A percentile compares a stretch with the other conserved stretches of the same genome.
Conservation (phyloP, 2,888 invertebrate genomes). For the Microplitis deprimator region DNA sequence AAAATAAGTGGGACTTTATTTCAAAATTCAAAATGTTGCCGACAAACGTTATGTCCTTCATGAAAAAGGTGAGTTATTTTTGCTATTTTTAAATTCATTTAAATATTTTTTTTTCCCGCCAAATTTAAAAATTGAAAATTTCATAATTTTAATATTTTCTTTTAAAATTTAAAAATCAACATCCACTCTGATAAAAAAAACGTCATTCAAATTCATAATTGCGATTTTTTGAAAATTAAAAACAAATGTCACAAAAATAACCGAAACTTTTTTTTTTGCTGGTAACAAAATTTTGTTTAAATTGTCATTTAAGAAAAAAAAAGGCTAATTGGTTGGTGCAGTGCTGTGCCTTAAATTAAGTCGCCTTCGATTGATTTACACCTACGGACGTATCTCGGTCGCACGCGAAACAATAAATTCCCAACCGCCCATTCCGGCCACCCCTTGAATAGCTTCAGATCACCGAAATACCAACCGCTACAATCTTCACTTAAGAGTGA, state of each 20-base stretch:
- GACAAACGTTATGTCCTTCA: slow-evolving; percentile 91
- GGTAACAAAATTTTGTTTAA: background rate
- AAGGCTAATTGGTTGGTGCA: slow-evolving; percentile 22
- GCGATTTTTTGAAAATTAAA: too few relatives aligned
- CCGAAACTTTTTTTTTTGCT: background rate
- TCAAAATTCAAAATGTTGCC: slow-evolving; percentile 82
- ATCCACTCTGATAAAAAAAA: too few relatives aligned
- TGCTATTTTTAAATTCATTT: background rate
- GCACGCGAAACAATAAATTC: slow-evolving; percentile 51
- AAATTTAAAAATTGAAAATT: too few relatives aligned
- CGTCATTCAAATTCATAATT: too few relatives aligned
- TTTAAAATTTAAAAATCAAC: too few relatives aligned
- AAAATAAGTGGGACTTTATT: slow-evolving; percentile 42
- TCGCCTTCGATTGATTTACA: slow-evolving; percentile 50
- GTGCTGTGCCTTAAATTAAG: slow-evolving; percentile 47
- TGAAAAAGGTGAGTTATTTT: slow-evolving; percentile 85
- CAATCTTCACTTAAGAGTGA: slow-evolving; percentile 39
- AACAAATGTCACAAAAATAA: background rate
- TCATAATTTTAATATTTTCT: too few relatives aligned
- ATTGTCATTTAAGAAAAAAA: slow-evolving; percentile 10
- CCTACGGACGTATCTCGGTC: slow-evolving; percentile 45
- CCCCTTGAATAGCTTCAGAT: slow-evolving; percentile 26
- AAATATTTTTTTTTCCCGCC: too few relatives aligned
- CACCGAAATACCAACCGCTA: slow-evolving; percentile 23
- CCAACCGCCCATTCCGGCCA: slow-evolving; percentile 25